Evolutionary conservation across 2,113 vertebrate genomes (phyloP), one percentile per base, ranked within the genome.

Genomic region (Origma solitaria): DNA sequence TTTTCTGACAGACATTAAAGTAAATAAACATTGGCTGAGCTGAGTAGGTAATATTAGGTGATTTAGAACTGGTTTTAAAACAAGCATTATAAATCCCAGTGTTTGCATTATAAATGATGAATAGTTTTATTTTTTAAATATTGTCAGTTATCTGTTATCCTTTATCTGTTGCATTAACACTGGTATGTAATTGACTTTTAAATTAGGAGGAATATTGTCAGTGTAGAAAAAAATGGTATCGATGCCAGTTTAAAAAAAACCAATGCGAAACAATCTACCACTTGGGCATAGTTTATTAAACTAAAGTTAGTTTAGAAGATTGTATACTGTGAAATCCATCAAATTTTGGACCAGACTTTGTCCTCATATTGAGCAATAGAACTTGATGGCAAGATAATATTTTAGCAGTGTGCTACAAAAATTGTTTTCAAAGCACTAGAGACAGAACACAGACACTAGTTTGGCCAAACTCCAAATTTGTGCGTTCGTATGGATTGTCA

Each of bases 401-500:
- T 92, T 86, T 77, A 72, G 35, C 2, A 0, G 2, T 28, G 22
- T 85, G 19, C 50, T 54, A 56, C 57, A 60, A 28, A 83, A 49
- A 17, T 56, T 24, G 16, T 73, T 66, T 24, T 80, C 45, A 77
- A 77, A 82, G 40, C 20, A 49, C 25, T 38, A 20, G 18, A 69
- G 22, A 28, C 11, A 0, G 2, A 71, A 57, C 49, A 71, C 8
- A 71, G 31, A 33, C 20, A 28, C 25, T 45, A 10, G 12, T 78
- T 61, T 57, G 47, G 23, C 30, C 77, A 33, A 84, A 42, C 24
- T 86, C 45, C 12, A 50, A 5, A 38, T 81, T 78, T 75, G 7
- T 71, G 21, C 15, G 13, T 69, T 47, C 1, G 2, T 61, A 33
- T 9, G 54, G 35, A 14, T 69, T 0, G 0, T 53, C 68, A 50